phyloP scores from a whole-genome alignment of 2,888 invertebrate genomes.

The Polyploca ridens region DNA sequence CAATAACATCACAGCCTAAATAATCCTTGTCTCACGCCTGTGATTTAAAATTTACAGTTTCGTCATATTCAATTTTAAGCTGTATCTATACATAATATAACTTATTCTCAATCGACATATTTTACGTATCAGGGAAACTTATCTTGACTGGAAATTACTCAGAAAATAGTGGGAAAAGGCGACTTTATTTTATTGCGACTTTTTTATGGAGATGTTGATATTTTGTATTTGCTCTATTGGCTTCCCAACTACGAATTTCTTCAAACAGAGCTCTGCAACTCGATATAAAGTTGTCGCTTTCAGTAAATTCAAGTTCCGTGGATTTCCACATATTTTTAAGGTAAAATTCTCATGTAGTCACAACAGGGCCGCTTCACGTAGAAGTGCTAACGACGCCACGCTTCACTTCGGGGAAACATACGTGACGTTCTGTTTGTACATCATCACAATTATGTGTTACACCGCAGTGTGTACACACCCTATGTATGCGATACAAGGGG shows the following conservation, averaged over 20 bases:
- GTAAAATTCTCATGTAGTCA: constrained; percentile 35
- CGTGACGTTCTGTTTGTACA: constrained; percentile 43
- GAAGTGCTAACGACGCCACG: constrained; percentile 56
- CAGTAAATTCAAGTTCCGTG: constrained; percentile 11
- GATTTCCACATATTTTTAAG: constrained; percentile 29
- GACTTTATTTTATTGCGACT: constrained; percentile 5
- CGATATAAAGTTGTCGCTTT: not conserved
- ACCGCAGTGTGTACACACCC: constrained; percentile 5
- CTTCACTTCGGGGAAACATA: constrained; percentile 54
- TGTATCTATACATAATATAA: not conserved
- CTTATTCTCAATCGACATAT: not conserved
- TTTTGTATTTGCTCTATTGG: no score
- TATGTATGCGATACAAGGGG: not conserved
- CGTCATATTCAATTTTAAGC: not conserved
- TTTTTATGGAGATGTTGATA: no score
- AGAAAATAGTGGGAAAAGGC: not conserved
- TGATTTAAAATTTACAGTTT: not conserved
- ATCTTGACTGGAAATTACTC: constrained; percentile 1
- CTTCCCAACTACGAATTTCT: not conserved
- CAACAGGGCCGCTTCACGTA: constrained; percentile 53
- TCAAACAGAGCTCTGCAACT: not conserved
- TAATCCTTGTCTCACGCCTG: not conserved
- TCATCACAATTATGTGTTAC: constrained; percentile 17
- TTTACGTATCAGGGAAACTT: not conserved
- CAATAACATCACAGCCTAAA: constrained; percentile 5